Evolutionary conservation across 2,888 invertebrate species (phyloP), one percentile per base, ranked within the genome.

Genomic region (Thereva unica): DNA sequence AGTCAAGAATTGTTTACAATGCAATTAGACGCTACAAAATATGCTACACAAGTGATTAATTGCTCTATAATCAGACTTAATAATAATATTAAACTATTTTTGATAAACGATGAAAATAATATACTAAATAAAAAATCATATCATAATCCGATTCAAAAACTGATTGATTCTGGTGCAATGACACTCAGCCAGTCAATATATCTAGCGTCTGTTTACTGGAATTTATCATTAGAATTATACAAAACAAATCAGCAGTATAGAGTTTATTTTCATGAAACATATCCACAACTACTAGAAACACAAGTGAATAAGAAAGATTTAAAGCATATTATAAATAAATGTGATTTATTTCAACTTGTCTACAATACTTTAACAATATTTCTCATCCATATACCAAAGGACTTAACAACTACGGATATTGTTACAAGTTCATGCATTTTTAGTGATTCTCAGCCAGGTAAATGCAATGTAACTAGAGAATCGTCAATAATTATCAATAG

Each of bases 131-230:
- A n/a, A 2, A 54, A 40, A 44, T 44, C n/a, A 44, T 8, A 8
- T n/a, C 9, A 3, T 6, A 47, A 47, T 47, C 47, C 47, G 23
- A 10, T 47, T 12, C 5, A 47, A 47, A 47, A 12, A 12, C 47
- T 47, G 10, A 12, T 47, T 12, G 23, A 54, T 38, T 34, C 42
- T n/a, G 38, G 8, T 9, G 3, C 9, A 8, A 44, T 64, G 45
- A 54, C 54, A 38, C 9, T 45, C 10, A 23, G 12, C n/a, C 42
- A 64, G 40, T 10, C 55, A 23, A 34, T 64, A 3, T 75, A 78
- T 67, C 75, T 80, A 44, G 73, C 77, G 0, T 75, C 78, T 0
- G 70, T 78, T 8, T 78, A 79, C 68, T 81, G 80, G 80, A 77
- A 77, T 6, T 75, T 78, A n/a, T 79, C 75, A 68, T 76, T 76